Evolutionary conservation across 2,888 invertebrate genomes (phyloP).

Genomic region (Sinentomon sp.): DNA sequence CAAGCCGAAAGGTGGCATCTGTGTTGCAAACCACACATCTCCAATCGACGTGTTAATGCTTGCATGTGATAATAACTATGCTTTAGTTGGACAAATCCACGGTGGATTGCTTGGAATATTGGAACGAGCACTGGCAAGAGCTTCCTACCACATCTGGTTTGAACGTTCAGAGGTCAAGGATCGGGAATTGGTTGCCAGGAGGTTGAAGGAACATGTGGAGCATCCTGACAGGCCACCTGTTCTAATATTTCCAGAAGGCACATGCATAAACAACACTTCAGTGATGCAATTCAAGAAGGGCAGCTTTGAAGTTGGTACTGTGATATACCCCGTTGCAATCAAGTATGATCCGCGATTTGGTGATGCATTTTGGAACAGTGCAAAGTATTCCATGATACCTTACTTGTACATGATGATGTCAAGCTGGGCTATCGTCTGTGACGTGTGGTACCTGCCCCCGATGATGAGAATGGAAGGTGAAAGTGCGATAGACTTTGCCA

Average conservation of each 20-base stretch:
- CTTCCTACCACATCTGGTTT: constrained; percentile 29
- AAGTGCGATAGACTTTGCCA: constrained; percentile 19
- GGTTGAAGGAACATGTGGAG: constrained; percentile 25
- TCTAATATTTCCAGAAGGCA: constrained; percentile 31
- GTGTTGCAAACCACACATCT: constrained; percentile 32
- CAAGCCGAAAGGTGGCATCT: constrained; percentile 36
- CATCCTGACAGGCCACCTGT: constrained; percentile 26
- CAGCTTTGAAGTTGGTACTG: constrained; percentile 27
- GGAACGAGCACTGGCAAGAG: constrained; percentile 25
- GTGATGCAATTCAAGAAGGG: constrained; percentile 35
- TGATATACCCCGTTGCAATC: constrained; percentile 28
- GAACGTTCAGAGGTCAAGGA: constrained; percentile 28
- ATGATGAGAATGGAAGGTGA: constrained; percentile 23
- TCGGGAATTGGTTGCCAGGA: constrained; percentile 18
- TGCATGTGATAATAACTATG: constrained; percentile 27
- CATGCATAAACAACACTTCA: constrained; percentile 32
- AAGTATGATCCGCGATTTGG: constrained; percentile 29
- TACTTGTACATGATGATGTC: constrained; percentile 25
- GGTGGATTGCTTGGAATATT: constrained; percentile 28
- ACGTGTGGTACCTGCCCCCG: constrained; percentile 29
- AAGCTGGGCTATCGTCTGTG: constrained; percentile 29
- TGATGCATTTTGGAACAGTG: constrained; percentile 30
- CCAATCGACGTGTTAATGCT: constrained; percentile 29
- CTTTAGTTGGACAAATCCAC: constrained; percentile 28
- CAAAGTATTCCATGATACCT: constrained; percentile 22